These are phyloP conservation scores for Gallinago stenura DNA, from an alignment of 2,797 vertebrate species.

Conservation along the genomic window DNA sequence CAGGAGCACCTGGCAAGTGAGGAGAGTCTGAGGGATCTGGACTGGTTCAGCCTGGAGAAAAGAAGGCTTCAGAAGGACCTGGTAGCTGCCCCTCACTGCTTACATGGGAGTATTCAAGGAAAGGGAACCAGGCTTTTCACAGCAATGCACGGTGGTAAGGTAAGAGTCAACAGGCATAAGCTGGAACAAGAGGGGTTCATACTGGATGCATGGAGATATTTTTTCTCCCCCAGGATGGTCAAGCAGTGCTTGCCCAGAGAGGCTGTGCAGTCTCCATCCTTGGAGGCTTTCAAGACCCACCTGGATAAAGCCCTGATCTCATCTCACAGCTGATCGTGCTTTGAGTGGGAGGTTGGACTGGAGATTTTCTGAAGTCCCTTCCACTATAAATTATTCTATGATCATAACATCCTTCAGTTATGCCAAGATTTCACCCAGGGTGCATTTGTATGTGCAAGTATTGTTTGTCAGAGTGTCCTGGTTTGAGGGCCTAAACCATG, in stretches of 20 bases:
- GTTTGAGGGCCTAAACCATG: too few species aligned
- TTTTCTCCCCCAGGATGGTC: not conserved
- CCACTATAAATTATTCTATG: not conserved
- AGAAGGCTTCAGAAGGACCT: not conserved
- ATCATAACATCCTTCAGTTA: not conserved
- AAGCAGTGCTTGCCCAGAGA: not conserved
- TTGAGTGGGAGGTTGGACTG: not conserved
- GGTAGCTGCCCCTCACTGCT: not conserved
- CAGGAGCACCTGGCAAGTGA: not conserved
- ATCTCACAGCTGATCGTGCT: not conserved
- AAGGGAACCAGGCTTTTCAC: not conserved
- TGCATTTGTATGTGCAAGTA: not conserved
- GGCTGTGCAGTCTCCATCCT: not conserved
- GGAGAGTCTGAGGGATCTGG: not conserved
- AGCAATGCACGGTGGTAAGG: not conserved
- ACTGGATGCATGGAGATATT: not conserved
- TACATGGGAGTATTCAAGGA: accelerated
- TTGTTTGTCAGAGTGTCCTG: not conserved
- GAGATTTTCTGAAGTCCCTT: not conserved
- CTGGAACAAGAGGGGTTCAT: not conserved
- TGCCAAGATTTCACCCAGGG: not conserved
- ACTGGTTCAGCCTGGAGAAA: not conserved
- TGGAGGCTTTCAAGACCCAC: not conserved
- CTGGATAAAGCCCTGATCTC: not conserved
- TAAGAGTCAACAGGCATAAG: not conserved